Evolutionary conservation across 2,113 vertebrate species (phyloP), one percentile per base, ranked within the genome.

Genomic region (Oncorhynchus masou): DNA sequence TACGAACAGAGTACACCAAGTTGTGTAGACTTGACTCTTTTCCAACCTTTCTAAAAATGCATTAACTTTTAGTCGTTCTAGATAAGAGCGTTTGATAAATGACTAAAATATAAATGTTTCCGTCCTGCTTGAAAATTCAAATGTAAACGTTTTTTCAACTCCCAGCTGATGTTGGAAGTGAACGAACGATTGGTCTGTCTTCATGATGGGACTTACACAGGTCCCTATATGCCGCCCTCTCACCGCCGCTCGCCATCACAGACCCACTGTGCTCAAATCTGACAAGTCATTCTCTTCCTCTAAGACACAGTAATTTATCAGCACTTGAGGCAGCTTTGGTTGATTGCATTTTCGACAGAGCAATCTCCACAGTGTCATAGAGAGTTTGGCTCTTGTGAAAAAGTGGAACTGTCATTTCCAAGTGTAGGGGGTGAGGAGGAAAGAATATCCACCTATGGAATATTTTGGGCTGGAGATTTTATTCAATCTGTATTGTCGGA

Each of bases 281-380:
- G 87, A 91, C 87, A 86, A 79, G 83, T 83, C 88, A 86, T 87
- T 86, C 86, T 91, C 87, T 89, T 87, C 77, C 70, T 78, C 84
- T 81, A 84, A 87, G 79, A 83, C 79, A 31, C 74, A 15, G 90
- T 88, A 88, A 92, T 90, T 90, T 86, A 86, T 90, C 89, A 86
- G 86, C 88, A 85, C 88, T 87, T 74, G 80, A 86, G 73, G 85
- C 82, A 73, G 84, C 88, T 89, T 84, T 86, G 87, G 89, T 84
- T 90, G 86, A 89, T 90, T 91, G 86, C 87, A 75, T 90, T 89
- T 89, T 90, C 76, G 82, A 88, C 88, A 90, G 86, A 75, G 85
- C 86, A 91, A 90, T 92, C 88, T 89, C 88, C 85, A 75, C 80
- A 67, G 6, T 87, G 84, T 88, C 89, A 87, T 85, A 71, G 81